Evolutionary conservation across 2,888 invertebrate species (phyloP).

Genomic region (Oasisia sp.): DNA sequence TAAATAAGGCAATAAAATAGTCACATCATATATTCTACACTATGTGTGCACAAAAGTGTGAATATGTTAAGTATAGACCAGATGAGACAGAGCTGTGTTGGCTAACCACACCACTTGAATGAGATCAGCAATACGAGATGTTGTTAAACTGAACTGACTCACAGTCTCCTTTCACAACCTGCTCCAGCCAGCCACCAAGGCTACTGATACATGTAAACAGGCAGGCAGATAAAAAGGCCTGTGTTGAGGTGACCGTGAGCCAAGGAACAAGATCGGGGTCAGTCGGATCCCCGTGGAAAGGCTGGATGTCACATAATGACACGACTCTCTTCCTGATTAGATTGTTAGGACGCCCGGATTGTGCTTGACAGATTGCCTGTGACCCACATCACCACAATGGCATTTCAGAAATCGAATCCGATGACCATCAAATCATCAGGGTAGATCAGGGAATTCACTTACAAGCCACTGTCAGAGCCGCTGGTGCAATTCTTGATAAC

Average conservation of each 20-base stretch:
- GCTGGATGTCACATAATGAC: slow-evolving; percentile 13
- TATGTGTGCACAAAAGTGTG: too few relatives aligned
- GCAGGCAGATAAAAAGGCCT: neutral
- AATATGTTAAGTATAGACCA: neutral
- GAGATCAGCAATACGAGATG: neutral
- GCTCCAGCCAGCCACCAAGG: neutral
- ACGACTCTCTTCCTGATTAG: neutral
- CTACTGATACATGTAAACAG: neutral
- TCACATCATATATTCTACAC: too few relatives aligned
- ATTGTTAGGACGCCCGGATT: neutral
- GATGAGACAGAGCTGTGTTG: neutral
- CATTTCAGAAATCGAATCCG: neutral
- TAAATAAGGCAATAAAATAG: too few relatives aligned
- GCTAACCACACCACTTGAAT: neutral
- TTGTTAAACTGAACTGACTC: neutral
- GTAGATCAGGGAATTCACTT: neutral
- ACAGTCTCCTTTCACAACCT: neutral
- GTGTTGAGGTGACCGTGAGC: neutral
- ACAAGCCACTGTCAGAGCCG: neutral
- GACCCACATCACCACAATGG: neutral
- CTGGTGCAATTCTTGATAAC: neutral
- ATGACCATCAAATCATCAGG: neutral
- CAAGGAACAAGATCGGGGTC: neutral
- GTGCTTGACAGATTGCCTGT: neutral
- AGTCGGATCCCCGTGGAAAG: neutral